Evolutionary conservation across 2,888 invertebrate species (phyloP).

Genomic region (Eupithecia exiguata): DNA sequence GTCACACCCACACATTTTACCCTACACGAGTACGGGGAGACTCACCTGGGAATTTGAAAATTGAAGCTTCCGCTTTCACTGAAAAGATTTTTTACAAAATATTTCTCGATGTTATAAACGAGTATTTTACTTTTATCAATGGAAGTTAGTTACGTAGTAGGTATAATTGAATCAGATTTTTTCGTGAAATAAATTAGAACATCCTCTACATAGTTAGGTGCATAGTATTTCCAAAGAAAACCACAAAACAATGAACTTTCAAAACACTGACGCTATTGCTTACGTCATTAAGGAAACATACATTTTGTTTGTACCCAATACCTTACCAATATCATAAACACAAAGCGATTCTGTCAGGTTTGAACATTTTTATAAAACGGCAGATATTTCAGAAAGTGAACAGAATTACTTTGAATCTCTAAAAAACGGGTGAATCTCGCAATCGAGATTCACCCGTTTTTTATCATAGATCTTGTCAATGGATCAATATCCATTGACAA

Average conservation of each 20-base stretch:
- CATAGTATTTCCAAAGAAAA: not conserved
- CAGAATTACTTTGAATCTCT: not conserved
- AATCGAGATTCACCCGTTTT: too few relatives aligned
- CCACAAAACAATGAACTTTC: not conserved
- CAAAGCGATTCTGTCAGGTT: not conserved
- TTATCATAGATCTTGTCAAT: too few relatives aligned
- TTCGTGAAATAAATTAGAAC: not conserved
- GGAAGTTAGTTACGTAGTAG: not conserved
- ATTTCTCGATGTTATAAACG: not conserved
- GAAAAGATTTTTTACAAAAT: not conserved
- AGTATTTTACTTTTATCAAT: not conserved
- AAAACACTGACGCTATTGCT: not conserved
- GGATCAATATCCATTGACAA: too few relatives aligned
- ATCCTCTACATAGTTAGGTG: not conserved
- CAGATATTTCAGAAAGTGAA: not conserved
- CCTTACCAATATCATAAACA: not conserved
- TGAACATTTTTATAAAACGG: not conserved
- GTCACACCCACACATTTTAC: constrained; percentile 6
- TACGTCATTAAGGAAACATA: not conserved
- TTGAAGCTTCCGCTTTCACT: not conserved
- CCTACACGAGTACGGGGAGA: not conserved
- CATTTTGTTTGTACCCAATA: not conserved
- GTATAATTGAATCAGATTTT: not conserved
- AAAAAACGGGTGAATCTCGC: not conserved
- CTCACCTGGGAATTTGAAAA: constrained; percentile 1